These are phyloP conservation scores for Gadopsis marmoratus DNA, from an alignment of 2,797 vertebrate species.

Conservation along the genomic window DNA sequence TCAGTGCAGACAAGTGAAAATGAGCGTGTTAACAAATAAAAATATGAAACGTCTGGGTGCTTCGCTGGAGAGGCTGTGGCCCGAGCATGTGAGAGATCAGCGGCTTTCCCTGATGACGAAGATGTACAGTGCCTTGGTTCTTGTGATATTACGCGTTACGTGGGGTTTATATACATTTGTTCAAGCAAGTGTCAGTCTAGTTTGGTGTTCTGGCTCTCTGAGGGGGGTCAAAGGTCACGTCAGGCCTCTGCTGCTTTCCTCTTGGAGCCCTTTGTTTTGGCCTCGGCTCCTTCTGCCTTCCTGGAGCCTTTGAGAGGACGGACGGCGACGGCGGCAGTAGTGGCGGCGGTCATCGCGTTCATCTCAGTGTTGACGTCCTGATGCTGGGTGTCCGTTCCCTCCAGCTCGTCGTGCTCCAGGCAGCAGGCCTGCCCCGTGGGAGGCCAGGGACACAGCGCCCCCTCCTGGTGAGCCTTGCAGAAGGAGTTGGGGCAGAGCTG, in stretches of 20 bases:
- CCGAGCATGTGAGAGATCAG: conserved; percentile 80
- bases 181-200: conserved; percentile 27
- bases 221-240: conserved; percentile 71
- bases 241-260: conserved; percentile 84
- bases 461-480: conserved; percentile 94
- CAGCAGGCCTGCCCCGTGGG: conserved; percentile 90
- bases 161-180: background rate
- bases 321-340: background rate
- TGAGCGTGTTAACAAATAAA: conserved; percentile 8
- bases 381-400: conserved; percentile 44
- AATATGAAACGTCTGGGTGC: conserved; percentile 13
- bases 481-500: conserved; percentile 98
- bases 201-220: conserved; percentile 61
- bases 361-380: conserved; percentile 6
- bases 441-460: conserved; percentile 84
- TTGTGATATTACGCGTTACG: conserved; percentile 29
- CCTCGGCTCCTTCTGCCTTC: conserved; percentile 66
- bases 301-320: conserved; percentile 73
- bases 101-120: conserved; percentile 80
- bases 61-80: conserved; percentile 81
- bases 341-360: conserved; percentile 36
- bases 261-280: conserved; percentile 71
- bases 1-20: conserved; percentile 85
- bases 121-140: conserved; percentile 78
- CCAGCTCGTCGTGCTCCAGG: conserved; percentile 90